These are phyloP conservation scores for Bombus superbus DNA, from an alignment of 1,140 invertebrate species.

Conservation along the genomic window DNA sequence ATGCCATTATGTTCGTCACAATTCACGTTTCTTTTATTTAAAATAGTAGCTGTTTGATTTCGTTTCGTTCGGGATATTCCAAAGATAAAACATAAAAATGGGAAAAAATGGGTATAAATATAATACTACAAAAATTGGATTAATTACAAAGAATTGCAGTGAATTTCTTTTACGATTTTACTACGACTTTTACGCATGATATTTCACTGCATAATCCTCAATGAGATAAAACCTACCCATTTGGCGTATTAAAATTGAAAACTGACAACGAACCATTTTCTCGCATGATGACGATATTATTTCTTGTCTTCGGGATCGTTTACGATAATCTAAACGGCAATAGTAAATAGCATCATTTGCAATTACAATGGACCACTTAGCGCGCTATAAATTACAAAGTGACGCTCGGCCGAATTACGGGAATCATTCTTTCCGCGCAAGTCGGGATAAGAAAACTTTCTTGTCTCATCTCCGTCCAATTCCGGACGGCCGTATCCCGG, in stretches of 20 bases:
- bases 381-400: constrained; percentile 62
- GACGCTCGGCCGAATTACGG: constrained; percentile 30
- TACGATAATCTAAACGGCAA: constrained; percentile 49
- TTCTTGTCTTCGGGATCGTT: constrained; percentile 20
- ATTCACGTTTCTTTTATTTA: background rate
- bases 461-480: constrained; percentile 42
- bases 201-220: background rate
- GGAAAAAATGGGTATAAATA: too few relatives aligned
- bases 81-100: too few relatives aligned
- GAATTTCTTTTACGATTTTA: too few relatives aligned
- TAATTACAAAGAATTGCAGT: too few relatives aligned
- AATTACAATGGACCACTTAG: constrained; percentile 66
- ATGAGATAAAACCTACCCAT: constrained; percentile 28
- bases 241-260: constrained; percentile 15
- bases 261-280: constrained; percentile 19
- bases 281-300: background rate
- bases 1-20: background rate
- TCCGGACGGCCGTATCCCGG: constrained; percentile 30
- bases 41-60: too few relatives aligned
- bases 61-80: too few relatives aligned
- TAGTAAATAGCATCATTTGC: constrained; percentile 60
- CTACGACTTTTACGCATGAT: background rate
- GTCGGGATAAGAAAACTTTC: constrained; percentile 59
- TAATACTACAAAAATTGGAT: too few relatives aligned
- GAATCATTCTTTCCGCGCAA: constrained; percentile 54